A percentile compares a stretch with the other conserved stretches of the same genome.
Conservation (phyloP, 2,888 invertebrate genomes). For the Tricholauxania praeusta region DNA sequence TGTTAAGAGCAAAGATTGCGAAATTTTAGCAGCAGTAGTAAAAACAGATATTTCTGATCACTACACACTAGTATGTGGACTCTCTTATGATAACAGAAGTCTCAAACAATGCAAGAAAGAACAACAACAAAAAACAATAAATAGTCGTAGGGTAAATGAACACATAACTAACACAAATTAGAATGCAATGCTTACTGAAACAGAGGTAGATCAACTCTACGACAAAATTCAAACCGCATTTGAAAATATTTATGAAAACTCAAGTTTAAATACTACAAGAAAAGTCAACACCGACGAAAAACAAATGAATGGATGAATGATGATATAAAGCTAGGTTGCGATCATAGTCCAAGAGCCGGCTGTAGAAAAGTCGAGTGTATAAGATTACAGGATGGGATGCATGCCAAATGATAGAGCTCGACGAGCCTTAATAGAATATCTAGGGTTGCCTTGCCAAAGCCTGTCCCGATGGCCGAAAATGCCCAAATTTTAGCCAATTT, state of each 20-base stretch:
- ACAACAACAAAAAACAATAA: not conserved
- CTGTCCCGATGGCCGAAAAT: too few species aligned
- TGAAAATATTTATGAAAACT: not conserved
- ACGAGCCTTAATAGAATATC: too few species aligned
- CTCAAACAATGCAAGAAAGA: not conserved
- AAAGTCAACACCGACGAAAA: slow-evolving; percentile 20
- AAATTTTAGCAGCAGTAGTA: not conserved
- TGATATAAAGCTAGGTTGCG: not conserved
- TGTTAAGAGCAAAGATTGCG: not conserved
- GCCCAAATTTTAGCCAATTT: too few species aligned
- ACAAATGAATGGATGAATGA: slow-evolving; percentile 26
- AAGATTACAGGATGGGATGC: too few species aligned
- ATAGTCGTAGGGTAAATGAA: slow-evolving; percentile 3
- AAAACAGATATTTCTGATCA: too few species aligned
- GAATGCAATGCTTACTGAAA: not conserved
- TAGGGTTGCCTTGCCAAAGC: too few species aligned
- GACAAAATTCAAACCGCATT: slow-evolving; percentile 16
- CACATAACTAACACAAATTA: slow-evolving; percentile 4
- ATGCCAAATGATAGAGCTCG: too few species aligned
- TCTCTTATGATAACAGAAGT: not conserved
- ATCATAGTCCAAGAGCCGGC: too few species aligned
- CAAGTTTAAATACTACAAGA: not conserved
- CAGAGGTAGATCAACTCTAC: slow-evolving; percentile 3
- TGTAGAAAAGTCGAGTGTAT: too few species aligned
- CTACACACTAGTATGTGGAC: slow-evolving; percentile 6